Evolutionary conservation across 2,113 vertebrate species (phyloP).

Genomic region (Monopterus albus): DNA sequence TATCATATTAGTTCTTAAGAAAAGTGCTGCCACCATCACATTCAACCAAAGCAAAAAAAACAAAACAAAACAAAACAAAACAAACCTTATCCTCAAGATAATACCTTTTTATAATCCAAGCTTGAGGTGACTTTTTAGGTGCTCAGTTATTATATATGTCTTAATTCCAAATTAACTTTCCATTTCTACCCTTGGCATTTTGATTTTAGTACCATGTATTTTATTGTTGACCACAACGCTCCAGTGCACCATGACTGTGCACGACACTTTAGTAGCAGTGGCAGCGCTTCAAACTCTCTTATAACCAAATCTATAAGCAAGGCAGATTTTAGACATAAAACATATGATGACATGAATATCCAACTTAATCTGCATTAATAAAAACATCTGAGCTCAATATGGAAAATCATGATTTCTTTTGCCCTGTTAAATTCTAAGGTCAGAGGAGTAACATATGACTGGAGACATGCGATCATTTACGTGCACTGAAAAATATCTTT

Average conservation of each 20-base stretch:
- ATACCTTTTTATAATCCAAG: constrained; percentile 42
- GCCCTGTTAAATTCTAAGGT: constrained; percentile 35
- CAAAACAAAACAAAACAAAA: no score
- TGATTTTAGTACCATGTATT: constrained; percentile 14
- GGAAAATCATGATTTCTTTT: constrained; percentile 13
- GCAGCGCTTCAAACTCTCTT: neutral
- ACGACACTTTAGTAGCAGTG: neutral
- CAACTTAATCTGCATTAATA: constrained; percentile 32
- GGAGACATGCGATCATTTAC: neutral
- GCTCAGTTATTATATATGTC: neutral
- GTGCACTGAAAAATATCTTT: neutral
- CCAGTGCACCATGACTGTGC: neutral
- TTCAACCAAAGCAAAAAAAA: constrained; percentile 4
- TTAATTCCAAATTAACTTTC: constrained; percentile 20
- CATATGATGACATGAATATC: constrained; percentile 27
- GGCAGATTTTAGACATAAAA: constrained; percentile 1
- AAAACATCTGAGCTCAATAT: constrained; percentile 9
- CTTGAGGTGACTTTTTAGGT: constrained; percentile 23
- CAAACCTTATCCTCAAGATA: constrained; percentile 30
- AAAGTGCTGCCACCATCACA: neutral
- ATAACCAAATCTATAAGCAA: constrained; percentile 13
- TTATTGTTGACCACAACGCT: constrained; percentile 11
- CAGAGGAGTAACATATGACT: constrained; percentile 24
- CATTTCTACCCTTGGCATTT: constrained; percentile 15
- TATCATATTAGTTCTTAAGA: neutral